Conservation (phyloP, 2,113 vertebrate species). For the Lagopus muta region DNA sequence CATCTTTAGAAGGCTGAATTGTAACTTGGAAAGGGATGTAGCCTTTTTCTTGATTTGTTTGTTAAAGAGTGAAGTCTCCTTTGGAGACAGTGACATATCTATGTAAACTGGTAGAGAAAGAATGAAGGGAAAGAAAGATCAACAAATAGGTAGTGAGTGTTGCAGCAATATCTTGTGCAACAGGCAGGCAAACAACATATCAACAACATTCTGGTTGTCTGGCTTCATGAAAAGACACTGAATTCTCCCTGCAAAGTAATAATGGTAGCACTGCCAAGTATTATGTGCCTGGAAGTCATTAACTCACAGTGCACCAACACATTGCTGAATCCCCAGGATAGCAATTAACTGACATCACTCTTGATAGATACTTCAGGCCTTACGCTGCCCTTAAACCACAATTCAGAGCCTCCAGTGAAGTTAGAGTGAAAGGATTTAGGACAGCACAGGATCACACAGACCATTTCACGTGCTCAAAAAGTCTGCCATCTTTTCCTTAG, state of each 20-base stretch:
- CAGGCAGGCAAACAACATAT: slow-evolving; percentile 9
- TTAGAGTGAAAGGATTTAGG: background rate
- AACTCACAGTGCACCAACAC: slow-evolving; percentile 41
- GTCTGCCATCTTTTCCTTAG: background rate
- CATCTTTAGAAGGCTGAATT: slow-evolving; percentile 35
- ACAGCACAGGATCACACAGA: background rate
- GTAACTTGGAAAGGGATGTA: slow-evolving; percentile 26
- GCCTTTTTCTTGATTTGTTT: slow-evolving; percentile 24
- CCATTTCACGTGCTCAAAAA: background rate
- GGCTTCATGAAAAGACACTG: background rate
- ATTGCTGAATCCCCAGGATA: background rate
- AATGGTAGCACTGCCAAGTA: slow-evolving; percentile 41
- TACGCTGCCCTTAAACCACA: background rate
- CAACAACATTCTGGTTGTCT: background rate
- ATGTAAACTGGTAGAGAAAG: background rate
- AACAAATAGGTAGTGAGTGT: slow-evolving; percentile 52
- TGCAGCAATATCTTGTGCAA: slow-evolving; percentile 36
- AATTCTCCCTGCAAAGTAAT: slow-evolving; percentile 40
- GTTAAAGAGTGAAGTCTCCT: background rate
- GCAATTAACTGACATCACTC: slow-evolving; percentile 56
- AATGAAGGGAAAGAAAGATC: slow-evolving; percentile 26
- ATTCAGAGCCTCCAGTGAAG: slow-evolving; percentile 3
- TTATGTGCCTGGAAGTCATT: slow-evolving; percentile 62
- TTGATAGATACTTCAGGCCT: background rate
- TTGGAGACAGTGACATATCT: slow-evolving; percentile 38